These are phyloP conservation scores for Myotis findleyi DNA, from an alignment of 2,797 vertebrate species.

Conservation along the genomic window DNA sequence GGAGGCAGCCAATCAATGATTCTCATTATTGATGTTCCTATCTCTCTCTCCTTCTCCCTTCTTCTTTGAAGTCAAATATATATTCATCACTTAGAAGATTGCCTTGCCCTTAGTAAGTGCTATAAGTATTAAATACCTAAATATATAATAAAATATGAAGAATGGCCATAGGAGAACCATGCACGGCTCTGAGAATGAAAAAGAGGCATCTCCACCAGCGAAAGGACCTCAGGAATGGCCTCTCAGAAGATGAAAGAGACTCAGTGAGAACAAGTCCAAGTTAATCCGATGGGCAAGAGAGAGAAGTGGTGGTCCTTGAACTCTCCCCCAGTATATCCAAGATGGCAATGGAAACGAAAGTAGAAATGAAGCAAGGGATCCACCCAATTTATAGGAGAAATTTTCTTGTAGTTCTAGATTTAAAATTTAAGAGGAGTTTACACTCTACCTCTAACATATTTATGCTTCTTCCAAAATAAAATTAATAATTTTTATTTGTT, in stretches of 20 bases:
- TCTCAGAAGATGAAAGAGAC: not conserved
- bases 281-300: not conserved
- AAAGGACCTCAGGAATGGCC: not conserved
- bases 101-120: not conserved
- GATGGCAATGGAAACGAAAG: not conserved
- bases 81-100: not conserved
- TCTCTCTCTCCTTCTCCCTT: too few species aligned
- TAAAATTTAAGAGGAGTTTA: constrained; percentile 31
- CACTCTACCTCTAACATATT: not conserved
- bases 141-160: not conserved
- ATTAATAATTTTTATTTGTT: not conserved
- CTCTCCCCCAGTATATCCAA: not conserved
- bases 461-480: constrained; percentile 25
- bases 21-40: too few species aligned
- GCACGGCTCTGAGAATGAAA: not conserved
- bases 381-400: not conserved
- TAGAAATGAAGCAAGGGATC: not conserved
- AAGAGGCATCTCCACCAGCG: not conserved
- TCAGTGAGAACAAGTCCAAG: not conserved
- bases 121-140: constrained; percentile 20
- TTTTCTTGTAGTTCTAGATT: not conserved
- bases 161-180: not conserved
- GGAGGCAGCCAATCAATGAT: too few species aligned
- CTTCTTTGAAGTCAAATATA: too few species aligned
- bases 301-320: not conserved